Evolutionary conservation across 2,888 invertebrate species (phyloP), one percentile per base, ranked within the genome.

Genomic region (Epinotia demarniana): DNA sequence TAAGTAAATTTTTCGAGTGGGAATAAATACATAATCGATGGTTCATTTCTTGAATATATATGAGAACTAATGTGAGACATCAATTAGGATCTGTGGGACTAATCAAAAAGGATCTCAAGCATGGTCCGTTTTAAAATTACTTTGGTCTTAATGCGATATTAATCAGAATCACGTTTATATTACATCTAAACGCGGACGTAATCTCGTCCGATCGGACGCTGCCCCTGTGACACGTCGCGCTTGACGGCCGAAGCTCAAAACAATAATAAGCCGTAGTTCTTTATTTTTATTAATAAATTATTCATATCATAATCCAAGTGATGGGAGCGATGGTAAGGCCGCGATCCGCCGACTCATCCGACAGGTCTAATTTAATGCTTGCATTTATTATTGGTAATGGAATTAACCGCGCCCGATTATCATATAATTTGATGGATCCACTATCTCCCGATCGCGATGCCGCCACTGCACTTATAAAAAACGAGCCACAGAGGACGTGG

Each of bases 361-460:
- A 92, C 92, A 89, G 92, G 89, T 91, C 90, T 92, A 92, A 93
- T 91, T 92, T 93, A 94, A 94, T 94, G 90, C 93, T 89, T 90
- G 93, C 93, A 93, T 94, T 94, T 94, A 93, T 93, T 92, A 94
- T 92, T 92, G 91, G 90, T 92, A 93, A 93, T 93, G 92, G 94
- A 93, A 94, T 93, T 93, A 94, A 93, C 93, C 85, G 90, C 86
- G 89, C 83, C 92, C 92, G 93, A 93, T 94, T 94, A 93, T 93
- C 94, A 92, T 94, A 92, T 89, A 91, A 92, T 92, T 92, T 94
- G 94, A 94, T 93, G 93, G 93, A 92, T 92, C 90, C 89, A 87
- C 92, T 93, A 93, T 93, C 93, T 90, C 82, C 85, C 81, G 87
- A 93, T 93, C 93, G 82, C 84, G 87, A 85, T 87, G 92, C 91